Evolutionary conservation across 2,797 vertebrate species (phyloP).

Genomic region (Sebastes matsubarae): DNA sequence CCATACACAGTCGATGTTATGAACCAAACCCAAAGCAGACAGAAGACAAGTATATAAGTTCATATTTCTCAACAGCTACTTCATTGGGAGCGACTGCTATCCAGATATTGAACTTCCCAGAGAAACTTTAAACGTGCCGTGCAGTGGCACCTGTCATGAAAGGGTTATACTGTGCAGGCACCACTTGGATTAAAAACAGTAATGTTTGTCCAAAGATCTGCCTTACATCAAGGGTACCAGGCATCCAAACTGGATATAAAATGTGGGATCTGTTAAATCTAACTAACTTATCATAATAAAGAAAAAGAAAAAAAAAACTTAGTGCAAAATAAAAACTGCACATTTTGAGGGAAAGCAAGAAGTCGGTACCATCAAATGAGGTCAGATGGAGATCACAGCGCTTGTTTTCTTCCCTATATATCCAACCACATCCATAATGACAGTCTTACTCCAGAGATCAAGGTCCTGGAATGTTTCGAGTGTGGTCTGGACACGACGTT

Average conservation of each 20-base stretch:
- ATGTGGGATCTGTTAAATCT: neutral
- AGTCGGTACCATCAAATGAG: neutral
- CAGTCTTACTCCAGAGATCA: constrained; percentile 63
- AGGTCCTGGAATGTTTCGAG: constrained; percentile 51
- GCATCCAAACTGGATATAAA: neutral
- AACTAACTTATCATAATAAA: neutral
- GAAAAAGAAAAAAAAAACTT: neutral
- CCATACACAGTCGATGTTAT: too few species aligned
- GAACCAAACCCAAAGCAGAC: too few species aligned
- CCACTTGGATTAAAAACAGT: neutral
- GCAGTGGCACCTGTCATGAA: neutral
- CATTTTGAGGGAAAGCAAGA: constrained; percentile 17
- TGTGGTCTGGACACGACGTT: constrained; percentile 68
- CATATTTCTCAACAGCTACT: too few species aligned
- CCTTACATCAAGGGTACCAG: neutral
- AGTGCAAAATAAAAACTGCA: constrained; percentile 26
- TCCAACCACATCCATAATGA: constrained; percentile 81
- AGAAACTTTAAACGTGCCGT: too few species aligned
- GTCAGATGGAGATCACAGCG: constrained; percentile 48
- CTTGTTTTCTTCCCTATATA: constrained; percentile 59
- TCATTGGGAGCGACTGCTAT: too few species aligned
- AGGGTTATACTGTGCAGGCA: neutral
- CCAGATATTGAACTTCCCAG: too few species aligned
- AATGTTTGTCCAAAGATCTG: neutral
- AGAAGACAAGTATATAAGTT: too few species aligned